Base-by-base conservation (phyloP, 2,113 vertebrate species). In the Dicentrarchus labrax region DNA sequence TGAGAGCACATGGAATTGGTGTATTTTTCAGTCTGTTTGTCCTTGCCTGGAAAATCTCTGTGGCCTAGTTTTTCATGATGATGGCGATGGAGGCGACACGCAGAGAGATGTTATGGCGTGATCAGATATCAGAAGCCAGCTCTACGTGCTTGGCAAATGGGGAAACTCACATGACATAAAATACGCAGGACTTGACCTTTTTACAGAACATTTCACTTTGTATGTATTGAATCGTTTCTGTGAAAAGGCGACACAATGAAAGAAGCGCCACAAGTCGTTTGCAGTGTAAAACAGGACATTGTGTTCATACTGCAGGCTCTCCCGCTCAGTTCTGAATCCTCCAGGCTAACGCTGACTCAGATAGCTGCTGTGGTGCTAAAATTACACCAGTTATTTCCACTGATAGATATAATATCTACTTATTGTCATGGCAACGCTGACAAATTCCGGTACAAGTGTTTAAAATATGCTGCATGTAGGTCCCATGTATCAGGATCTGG, bases 1-100 rank as follows among this genome's bases (percentile, higher is more conserved):
- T 98, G 82, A 96, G 94, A 83, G 81, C 5, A 85, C 19, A 41
- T 9, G 7, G 0, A 39, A 39, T 4, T 7, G 9, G 51, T 56
- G 24, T 1, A 11, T 24, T 53, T 50, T 11, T 22, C 19, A 6
- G 11, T 3, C 11, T 1, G 2, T 48, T 0, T 0, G 5, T 41
- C 36, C 36, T 41, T 0, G 15, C 10, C 38, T 24, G 13, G 51
- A 70, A 64, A 73, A 57, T 68, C 19, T 2, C 43, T 1, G 22
- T 30, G 56, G 57, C 60, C 82, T 67, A 43, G 13, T 68, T 69
- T 56, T 22, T 11, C 24, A 50, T 41, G 47, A n/a, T 17, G 53
- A 39, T 11, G 12, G 24, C 15, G 19, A n/a, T 10, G n/a, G 12
- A 62, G 59, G 24, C 6, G 19, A 53, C 60, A 22, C 19, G 39